These are phyloP conservation scores for Oreochromis mossambicus DNA, from an alignment of 2,797 vertebrate genomes.

Conservation along the genomic window DNA sequence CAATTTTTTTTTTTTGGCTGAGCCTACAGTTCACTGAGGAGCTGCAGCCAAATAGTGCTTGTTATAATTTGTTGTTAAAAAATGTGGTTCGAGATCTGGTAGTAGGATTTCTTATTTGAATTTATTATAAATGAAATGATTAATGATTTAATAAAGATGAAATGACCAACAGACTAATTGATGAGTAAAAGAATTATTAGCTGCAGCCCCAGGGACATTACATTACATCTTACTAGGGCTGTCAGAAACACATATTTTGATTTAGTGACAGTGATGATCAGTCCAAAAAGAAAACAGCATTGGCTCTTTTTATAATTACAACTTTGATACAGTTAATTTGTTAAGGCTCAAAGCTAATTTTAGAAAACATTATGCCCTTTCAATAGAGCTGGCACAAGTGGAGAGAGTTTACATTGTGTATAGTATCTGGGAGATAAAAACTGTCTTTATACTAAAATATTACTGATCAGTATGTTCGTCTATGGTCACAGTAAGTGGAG, in stretches of 20 bases:
- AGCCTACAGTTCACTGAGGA: not conserved
- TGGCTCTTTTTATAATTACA: not conserved
- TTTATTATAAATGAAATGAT: not conserved
- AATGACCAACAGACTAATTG: not conserved
- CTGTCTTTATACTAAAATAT: not conserved
- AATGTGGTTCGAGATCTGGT: not conserved
- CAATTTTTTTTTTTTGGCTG: not conserved
- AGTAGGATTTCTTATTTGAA: not conserved
- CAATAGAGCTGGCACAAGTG: not conserved
- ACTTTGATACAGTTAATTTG: not conserved
- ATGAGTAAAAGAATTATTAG: not conserved
- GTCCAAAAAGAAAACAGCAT: not conserved
- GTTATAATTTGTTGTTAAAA: not conserved
- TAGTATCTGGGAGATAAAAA: conserved; percentile 2
- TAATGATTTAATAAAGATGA: not conserved
- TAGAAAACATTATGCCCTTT: not conserved
- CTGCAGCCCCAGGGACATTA: not conserved
- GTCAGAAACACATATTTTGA: not conserved
- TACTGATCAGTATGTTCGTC: not conserved
- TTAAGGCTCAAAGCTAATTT: not conserved
- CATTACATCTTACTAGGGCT: not conserved
- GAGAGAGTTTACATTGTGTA: conserved; percentile 3
- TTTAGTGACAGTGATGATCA: not conserved
- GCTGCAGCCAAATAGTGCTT: not conserved
- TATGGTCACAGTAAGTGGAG: not conserved